These are phyloP conservation scores for Laothoe populi DNA, from an alignment of 2,888 invertebrate species.

Conservation along the genomic window DNA sequence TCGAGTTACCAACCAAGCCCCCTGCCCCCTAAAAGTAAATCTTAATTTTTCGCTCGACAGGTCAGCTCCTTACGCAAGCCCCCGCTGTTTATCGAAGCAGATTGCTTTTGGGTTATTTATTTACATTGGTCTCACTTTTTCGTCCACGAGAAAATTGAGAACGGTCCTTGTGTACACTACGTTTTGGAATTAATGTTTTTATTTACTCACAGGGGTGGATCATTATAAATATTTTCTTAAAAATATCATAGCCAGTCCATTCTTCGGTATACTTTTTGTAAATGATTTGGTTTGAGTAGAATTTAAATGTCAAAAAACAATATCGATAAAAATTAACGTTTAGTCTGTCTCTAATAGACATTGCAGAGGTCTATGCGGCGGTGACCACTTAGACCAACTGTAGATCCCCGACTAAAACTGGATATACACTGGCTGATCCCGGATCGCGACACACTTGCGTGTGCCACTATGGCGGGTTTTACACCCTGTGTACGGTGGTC, in stretches of 20 bases:
- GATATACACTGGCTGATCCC: too few relatives aligned
- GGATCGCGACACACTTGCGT: too few relatives aligned
- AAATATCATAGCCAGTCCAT: too few relatives aligned
- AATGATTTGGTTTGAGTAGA: neutral
- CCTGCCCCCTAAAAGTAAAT: neutral
- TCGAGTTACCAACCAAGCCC: neutral
- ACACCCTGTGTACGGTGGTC: too few relatives aligned
- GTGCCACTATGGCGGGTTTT: too few relatives aligned
- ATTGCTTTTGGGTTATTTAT: conserved; percentile 28
- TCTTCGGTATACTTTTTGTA: neutral
- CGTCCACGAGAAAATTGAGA: conserved; percentile 24
- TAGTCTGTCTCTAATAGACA: too few relatives aligned
- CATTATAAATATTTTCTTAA: conserved; percentile 8
- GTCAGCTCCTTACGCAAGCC: conserved; percentile 15
- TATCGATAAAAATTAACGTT: too few relatives aligned
- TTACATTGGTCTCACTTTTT: conserved; percentile 27
- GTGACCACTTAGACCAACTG: too few relatives aligned
- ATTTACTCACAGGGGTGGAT: conserved; percentile 9
- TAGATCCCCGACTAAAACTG: too few relatives aligned
- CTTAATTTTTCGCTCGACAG: conserved; percentile 26
- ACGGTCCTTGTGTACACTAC: conserved; percentile 15
- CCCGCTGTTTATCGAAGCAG: conserved; percentile 26
- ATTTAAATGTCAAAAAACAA: too few relatives aligned
- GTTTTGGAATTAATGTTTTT: conserved; percentile 21
- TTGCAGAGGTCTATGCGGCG: too few relatives aligned